Evolutionary conservation across 2,888 invertebrate genomes (phyloP).

Genomic region (Hybos culiciformis): DNA sequence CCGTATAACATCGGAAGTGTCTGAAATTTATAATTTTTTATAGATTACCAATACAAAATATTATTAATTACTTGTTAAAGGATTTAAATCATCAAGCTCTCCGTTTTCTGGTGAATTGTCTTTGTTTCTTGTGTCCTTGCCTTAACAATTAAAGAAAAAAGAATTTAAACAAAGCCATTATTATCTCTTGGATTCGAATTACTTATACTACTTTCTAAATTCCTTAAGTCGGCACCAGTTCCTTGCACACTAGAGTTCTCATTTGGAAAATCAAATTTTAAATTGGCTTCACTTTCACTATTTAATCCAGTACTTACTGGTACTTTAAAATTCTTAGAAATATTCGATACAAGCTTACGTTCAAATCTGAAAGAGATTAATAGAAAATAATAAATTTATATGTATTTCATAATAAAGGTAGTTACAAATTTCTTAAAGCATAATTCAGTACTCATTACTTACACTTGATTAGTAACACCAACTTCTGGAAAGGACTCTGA

Average conservation of each 20-base stretch:
- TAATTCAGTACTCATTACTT: conserved; percentile 13
- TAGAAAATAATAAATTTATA: neutral
- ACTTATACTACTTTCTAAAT: too few relatives aligned
- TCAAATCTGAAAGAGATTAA: conserved; percentile 23
- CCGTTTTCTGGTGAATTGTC: neutral
- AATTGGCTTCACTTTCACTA: neutral
- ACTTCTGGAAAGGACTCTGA: conserved; percentile 32
- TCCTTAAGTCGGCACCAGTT: too few relatives aligned
- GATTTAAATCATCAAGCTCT: neutral
- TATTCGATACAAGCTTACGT: conserved; percentile 30
- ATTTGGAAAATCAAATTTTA: too few relatives aligned
- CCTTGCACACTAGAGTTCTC: too few relatives aligned
- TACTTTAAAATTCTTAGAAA: conserved; percentile 28
- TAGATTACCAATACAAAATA: neutral
- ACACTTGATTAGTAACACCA: conserved; percentile 35
- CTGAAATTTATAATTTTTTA: conserved; percentile 3
- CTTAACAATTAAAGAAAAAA: too few relatives aligned
- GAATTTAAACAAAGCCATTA: too few relatives aligned
- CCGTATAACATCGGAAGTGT: conserved; percentile 22
- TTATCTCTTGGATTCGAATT: too few relatives aligned
- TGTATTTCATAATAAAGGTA: neutral
- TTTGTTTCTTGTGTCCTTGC: neutral
- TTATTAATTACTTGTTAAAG: neutral
- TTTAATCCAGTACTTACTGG: neutral
- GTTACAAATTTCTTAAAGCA: neutral